Evolutionary conservation across 2,888 invertebrate species (phyloP), one percentile per base, ranked within the genome.

Genomic region (Cerceris ruficornis): DNA sequence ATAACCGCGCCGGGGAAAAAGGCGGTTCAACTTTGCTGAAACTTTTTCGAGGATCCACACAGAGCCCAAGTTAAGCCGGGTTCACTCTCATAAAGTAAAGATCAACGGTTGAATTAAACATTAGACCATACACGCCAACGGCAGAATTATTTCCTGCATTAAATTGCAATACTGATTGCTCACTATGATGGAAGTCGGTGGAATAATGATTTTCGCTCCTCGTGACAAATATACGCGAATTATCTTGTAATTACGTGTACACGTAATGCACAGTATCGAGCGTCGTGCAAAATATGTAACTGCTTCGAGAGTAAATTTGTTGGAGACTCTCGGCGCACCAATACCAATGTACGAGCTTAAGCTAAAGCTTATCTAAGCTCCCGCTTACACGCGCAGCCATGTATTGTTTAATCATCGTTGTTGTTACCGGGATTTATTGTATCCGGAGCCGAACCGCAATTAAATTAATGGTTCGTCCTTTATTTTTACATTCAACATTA

Each of bases 71-170:
- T 75, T 85, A 83, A 85, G 85, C 82, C 82, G 54, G 77, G 77
- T 62, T 81, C 77, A 69, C 76, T 80, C 84, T 83, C 83, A 85
- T 85, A 85, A 85, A 85, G 85, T 83, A 83, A 85, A 85, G 84
- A 77, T 83, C 83, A 72, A 69, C 79, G 79, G 71, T 68, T 85
- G 84, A 85, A 85, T 85, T 85, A 85, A 85, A 85, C 84, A 85
- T 85, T 71, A 79, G 77, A 69, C 50, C 61, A 75, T 62, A 46
- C 70, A 57, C 60, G 57, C 59, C 72, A 67, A 65, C 70, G 69
- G 58, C 17, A 49, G 69, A 74, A 76, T 83, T 75, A 78, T 68
- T 71, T 66, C 28, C n/a, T 39, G 69, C 79, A 83, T 83, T 76
- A 83, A 76, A 64, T 50, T 46, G 58, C 42, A 55, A 67, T 64